Evolutionary conservation across 2,113 vertebrate genomes (phyloP).

Genomic region (Hyaena hyaena): DNA sequence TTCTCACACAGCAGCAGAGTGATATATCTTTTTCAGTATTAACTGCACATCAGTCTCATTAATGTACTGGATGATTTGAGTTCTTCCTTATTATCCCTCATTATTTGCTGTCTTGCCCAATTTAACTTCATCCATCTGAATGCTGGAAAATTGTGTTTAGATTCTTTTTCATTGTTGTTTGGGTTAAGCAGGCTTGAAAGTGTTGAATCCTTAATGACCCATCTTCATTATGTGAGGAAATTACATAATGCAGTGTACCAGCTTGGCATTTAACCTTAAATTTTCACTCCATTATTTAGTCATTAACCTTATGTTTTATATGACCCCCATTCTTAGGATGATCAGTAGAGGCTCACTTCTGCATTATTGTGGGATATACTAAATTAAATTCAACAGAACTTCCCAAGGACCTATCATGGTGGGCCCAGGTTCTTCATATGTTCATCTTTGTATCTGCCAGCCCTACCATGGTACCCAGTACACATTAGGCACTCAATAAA

Average conservation of each 20-base stretch:
- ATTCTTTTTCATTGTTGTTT: slow-evolving; percentile 81
- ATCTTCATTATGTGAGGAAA: slow-evolving; percentile 69
- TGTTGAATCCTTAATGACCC: slow-evolving; percentile 71
- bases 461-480: not conserved
- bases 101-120: slow-evolving; percentile 86
- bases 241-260: slow-evolving; percentile 60
- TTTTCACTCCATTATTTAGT: slow-evolving; percentile 72
- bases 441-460: not conserved
- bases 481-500: not conserved
- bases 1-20: rapidly evolving
- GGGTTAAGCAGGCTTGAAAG: slow-evolving; percentile 79
- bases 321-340: not conserved
- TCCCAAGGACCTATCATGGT: not conserved
- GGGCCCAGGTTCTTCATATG: no score
- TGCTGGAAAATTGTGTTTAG: slow-evolving; percentile 81
- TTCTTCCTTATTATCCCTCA: slow-evolving; percentile 81
- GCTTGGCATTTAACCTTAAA: slow-evolving; percentile 72
- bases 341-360: not conserved
- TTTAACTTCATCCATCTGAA: slow-evolving; percentile 85
- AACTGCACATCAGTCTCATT: slow-evolving; percentile 74
- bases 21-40: slow-evolving; percentile 70
- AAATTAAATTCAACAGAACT: slow-evolving; percentile 15
- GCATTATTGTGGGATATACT: slow-evolving; percentile 7
- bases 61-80: slow-evolving; percentile 80
- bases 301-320: slow-evolving; percentile 72